Conservation (phyloP, 2,888 invertebrate species). For the Agrotis ipsilon region DNA sequence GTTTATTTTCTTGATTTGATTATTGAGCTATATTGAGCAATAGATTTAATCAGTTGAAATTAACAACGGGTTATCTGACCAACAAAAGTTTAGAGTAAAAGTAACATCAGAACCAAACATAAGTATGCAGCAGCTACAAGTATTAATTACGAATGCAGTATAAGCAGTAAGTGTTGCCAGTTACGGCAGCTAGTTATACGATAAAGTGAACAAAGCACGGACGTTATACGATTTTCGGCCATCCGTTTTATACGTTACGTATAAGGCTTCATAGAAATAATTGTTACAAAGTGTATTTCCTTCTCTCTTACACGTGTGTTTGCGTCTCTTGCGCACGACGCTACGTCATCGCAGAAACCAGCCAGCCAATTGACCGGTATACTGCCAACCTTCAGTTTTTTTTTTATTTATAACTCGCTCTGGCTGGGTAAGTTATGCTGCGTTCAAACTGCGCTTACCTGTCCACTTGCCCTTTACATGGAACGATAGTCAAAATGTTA, state of each 20-base stretch:
- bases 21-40: not conserved
- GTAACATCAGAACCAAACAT: constrained; percentile 16
- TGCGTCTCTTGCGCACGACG: constrained; percentile 76
- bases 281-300: constrained; percentile 78
- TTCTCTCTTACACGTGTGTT: constrained; percentile 72
- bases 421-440: constrained; percentile 87
- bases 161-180: constrained; percentile 70
- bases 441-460: constrained; percentile 70
- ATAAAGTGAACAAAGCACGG: constrained; percentile 84
- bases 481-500: constrained; percentile 10
- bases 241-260: constrained; percentile 85
- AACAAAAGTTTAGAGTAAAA: constrained; percentile 5
- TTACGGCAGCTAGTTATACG: constrained; percentile 75
- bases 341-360: constrained; percentile 90
- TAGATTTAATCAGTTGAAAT: not conserved
- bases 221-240: constrained; percentile 88
- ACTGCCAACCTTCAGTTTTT: constrained; percentile 91
- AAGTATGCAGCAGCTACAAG: constrained; percentile 12
- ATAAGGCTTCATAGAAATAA: constrained; percentile 88
- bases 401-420: constrained; percentile 90
- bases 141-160: constrained; percentile 71
- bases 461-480: constrained; percentile 23
- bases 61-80: not conserved
- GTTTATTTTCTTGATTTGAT: not conserved
- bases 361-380: constrained; percentile 91